phyloP scores from a whole-genome alignment of 2,113 vertebrate species.

The Paraplagusia blochii region DNA sequence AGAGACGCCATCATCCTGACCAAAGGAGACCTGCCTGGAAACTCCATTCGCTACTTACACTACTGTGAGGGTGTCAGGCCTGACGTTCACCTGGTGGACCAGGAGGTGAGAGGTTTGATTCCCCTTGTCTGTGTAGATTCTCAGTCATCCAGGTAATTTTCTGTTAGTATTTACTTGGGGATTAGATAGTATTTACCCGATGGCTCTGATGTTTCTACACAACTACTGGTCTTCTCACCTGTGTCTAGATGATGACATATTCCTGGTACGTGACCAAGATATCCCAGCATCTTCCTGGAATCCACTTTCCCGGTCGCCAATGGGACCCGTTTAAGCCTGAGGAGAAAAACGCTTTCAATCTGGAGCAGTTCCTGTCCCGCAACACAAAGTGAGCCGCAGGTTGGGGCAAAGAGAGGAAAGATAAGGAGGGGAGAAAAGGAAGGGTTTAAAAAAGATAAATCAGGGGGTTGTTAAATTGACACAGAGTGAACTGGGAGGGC shows the following conservation, averaged over 20 bases:
- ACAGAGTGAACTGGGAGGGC: constrained; percentile 33
- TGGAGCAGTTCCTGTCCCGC: constrained; percentile 86
- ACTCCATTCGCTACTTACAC: constrained; percentile 90
- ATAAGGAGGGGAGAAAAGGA: constrained; percentile 17
- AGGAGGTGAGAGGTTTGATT: constrained; percentile 82
- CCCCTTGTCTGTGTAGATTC: no score
- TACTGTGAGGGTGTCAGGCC: constrained; percentile 87
- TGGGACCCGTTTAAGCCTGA: constrained; percentile 81
- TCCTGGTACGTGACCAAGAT: constrained; percentile 92
- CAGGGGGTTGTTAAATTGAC: constrained; percentile 31
- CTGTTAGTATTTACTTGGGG: no score
- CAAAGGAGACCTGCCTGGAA: constrained; percentile 93
- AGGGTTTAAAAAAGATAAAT: constrained; percentile 31
- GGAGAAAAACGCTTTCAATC: constrained; percentile 84
- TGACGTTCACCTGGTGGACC: constrained; percentile 89
- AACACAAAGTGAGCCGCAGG: constrained; percentile 85
- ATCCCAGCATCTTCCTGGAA: constrained; percentile 82
- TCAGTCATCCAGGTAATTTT: no score
- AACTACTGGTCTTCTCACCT: background rate
- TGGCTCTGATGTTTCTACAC: no score
- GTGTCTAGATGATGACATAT: constrained; percentile 94
- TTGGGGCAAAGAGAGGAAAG: constrained; percentile 5
- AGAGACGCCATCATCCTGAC: constrained; percentile 83
- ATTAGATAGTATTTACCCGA: no score
- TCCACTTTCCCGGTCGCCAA: constrained; percentile 84